Evolutionary conservation across 2,888 invertebrate species (phyloP), one percentile per base, ranked within the genome.

Genomic region (Nemapogon koenigi): DNA sequence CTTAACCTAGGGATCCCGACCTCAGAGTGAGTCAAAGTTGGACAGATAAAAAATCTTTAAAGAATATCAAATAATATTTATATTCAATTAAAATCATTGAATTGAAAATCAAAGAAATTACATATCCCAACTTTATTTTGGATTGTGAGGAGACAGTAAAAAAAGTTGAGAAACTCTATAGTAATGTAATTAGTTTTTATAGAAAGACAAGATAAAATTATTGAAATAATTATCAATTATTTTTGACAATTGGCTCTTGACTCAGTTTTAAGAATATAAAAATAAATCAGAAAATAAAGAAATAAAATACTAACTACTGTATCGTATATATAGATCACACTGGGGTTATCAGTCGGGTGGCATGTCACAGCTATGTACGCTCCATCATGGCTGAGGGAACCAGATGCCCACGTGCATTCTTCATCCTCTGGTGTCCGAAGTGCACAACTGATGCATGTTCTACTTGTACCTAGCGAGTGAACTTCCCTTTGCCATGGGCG

Each of bases 331-430:
- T 60, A 76, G 0, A 83, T 72, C 26, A 80, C 81, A 0, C 72
- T 51, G 0, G 88, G 88, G 51, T 85, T 85, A 0, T 85, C 82
- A 0, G 87, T 89, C 1, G 89, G 94, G 10, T 66, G 66, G 58
- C 95, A 96, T 10, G 81, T 81, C 48, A 91, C 68, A 3, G 86
- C 79, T 51, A 88, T 87, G 64, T 84, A 86, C 0, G 84, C 76
- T n/a, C 79, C 84, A 7, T 68, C 72, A 4, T 60, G 73, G 49
- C 91, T 90, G 49, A 88, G 84, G 0, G 76, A 69, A 1, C 85
- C 86, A 0, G 68, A 50, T 10, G 83, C 88, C 61, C 84, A 86
- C 2, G 65, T 58, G 54, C 91, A 91, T 0, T 47, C 42, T 0
- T 62, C 73, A 15, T 83, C 85, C 39, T 83, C 83, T 0, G 82